phyloP scores from a whole-genome alignment of 2,113 vertebrate species.

The Marcusenius ussheri region DNA sequence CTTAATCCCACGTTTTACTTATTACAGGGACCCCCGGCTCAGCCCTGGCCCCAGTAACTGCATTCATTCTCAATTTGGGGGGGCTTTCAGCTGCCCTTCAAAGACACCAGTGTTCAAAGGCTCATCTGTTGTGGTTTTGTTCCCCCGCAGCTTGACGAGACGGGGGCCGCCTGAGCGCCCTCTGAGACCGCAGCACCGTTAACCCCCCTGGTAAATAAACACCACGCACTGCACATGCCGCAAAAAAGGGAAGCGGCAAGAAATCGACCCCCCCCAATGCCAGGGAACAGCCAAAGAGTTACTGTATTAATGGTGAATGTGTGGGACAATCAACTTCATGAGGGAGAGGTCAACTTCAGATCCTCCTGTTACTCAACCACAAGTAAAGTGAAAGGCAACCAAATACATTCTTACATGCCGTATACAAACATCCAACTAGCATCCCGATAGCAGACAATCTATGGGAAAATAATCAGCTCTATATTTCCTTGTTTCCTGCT shows the following conservation, averaged over 20 bases:
- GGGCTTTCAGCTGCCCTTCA: constrained; percentile 29
- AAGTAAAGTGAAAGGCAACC: background rate
- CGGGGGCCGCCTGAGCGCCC: constrained; percentile 9
- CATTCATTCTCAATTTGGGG: constrained; percentile 33
- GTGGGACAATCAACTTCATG: background rate
- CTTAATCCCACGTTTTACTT: constrained; percentile 30
- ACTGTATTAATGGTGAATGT: background rate
- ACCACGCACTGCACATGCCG: background rate
- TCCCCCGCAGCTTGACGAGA: constrained; percentile 34
- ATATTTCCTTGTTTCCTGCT: background rate
- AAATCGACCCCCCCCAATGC: background rate
- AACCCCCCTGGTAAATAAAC: constrained; percentile 5
- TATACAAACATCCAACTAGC: background rate
- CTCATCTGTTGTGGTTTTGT: constrained; percentile 44
- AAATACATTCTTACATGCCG: background rate
- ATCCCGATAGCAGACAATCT: background rate
- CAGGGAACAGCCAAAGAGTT: background rate
- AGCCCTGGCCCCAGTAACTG: constrained; percentile 38
- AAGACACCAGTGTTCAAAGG: constrained; percentile 20
- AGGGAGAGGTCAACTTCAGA: background rate
- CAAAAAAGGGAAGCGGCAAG: constrained; percentile 25
- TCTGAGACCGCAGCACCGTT: constrained; percentile 13
- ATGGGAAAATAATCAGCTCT: background rate
- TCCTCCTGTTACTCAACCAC: background rate
- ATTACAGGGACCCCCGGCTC: constrained; percentile 27